phyloP scores from a whole-genome alignment of 1,140 invertebrate genomes.

The Anoplophora glabripennis region DNA sequence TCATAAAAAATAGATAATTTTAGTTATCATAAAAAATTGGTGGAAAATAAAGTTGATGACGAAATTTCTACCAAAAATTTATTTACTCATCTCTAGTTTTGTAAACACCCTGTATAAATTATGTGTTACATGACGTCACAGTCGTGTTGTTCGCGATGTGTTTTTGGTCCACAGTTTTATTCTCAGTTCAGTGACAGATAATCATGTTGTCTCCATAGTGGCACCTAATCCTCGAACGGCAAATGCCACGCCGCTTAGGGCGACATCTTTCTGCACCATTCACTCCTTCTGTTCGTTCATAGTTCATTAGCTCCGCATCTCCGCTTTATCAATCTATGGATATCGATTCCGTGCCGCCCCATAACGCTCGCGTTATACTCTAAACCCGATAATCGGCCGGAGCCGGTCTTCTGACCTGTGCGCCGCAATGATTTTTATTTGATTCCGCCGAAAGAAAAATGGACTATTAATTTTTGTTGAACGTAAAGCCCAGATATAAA shows the following conservation, averaged over 20 bases:
- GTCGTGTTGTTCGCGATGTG: too few relatives aligned
- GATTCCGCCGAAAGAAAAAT: slow-evolving; percentile 15
- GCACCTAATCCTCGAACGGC: too few relatives aligned
- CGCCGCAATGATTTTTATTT: too few relatives aligned
- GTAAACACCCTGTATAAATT: too few relatives aligned
- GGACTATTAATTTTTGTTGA: slow-evolving; percentile 27
- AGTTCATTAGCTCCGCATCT: slow-evolving; percentile 42
- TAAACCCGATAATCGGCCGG: background rate
- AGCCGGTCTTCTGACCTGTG: too few relatives aligned
- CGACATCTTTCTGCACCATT: slow-evolving; percentile 38
- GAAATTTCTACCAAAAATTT: too few relatives aligned
- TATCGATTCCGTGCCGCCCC: slow-evolving; percentile 29
- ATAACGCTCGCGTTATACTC: too few relatives aligned
- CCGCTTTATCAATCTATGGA: slow-evolving; percentile 40
- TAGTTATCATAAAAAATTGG: too few relatives aligned
- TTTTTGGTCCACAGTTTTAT: background rate
- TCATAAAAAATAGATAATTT: too few relatives aligned
- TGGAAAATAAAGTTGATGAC: too few relatives aligned
- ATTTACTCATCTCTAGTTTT: too few relatives aligned
- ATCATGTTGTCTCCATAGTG: too few relatives aligned
- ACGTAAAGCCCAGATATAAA: slow-evolving; percentile 20
- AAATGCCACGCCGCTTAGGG: background rate
- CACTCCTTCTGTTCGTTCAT: slow-evolving; percentile 40
- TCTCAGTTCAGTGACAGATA: background rate
- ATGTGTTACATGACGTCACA: background rate